Percentiles rank a stretch among this genome's conserved stretches.
Conservation (phyloP, 2,797 vertebrate species). For the Siniperca scherzeri region DNA sequence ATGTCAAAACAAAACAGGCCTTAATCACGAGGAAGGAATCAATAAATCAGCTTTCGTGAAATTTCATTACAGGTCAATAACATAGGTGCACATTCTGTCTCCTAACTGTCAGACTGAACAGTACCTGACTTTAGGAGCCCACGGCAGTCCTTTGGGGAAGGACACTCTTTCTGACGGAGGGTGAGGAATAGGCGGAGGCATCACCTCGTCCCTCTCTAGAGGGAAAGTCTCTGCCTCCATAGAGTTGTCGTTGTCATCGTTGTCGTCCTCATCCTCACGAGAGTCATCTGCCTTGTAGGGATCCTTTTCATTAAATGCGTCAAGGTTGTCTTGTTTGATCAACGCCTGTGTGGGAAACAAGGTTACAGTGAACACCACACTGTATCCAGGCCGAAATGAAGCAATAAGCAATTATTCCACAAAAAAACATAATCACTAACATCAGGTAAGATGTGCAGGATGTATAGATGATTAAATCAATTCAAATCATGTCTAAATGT, state of each 20-base stretch:
- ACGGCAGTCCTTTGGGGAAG: constrained; percentile 96
- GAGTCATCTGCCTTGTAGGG: constrained; percentile 96
- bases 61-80: not conserved
- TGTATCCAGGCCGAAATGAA: not conserved
- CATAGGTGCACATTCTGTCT: not conserved
- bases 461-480: not conserved
- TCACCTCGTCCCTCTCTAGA: constrained; percentile 95
- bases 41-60: no score
- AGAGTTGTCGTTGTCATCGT: constrained; percentile 94
- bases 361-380: not conserved
- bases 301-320: constrained; percentile 97
- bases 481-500: not conserved
- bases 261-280: constrained; percentile 97
- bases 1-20: not conserved
- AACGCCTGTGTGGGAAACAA: constrained; percentile 84
- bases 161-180: constrained; percentile 92
- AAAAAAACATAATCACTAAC: not conserved
- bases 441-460: not conserved
- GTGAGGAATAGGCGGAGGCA: constrained; percentile 93
- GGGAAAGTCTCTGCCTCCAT: constrained; percentile 95
- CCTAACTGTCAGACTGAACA: not conserved
- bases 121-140: constrained; percentile 99
- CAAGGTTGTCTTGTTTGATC: constrained; percentile 98
- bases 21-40: not conserved
- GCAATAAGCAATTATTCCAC: not conserved